phyloP scores from a whole-genome alignment of 2,113 vertebrate species.

The Junco hyemalis region DNA sequence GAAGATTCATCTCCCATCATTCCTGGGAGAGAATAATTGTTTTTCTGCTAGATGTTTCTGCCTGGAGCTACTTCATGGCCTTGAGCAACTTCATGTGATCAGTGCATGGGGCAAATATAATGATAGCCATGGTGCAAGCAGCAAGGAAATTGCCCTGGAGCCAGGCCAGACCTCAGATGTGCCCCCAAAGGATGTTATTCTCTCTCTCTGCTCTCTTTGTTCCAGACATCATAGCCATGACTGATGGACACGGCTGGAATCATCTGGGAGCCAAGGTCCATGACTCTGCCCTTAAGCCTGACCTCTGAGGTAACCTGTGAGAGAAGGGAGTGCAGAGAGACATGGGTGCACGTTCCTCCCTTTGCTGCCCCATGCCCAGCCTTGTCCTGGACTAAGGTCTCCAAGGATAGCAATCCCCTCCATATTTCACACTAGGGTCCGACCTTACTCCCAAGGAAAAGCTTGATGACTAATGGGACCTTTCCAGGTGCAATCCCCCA shows the following conservation, averaged over 20 bases:
- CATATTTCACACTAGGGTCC: not conserved
- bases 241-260: not conserved
- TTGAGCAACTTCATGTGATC: not conserved
- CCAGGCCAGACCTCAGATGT: not conserved
- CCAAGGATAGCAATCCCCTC: not conserved
- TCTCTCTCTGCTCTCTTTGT: not conserved
- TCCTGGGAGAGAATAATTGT: not conserved
- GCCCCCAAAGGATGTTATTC: not conserved
- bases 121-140: not conserved
- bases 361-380: not conserved
- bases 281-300: accelerated
- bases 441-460: not conserved
- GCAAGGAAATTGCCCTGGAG: not conserved
- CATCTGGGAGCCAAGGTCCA: not conserved
- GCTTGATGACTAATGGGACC: not conserved
- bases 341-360: not conserved
- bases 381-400: not conserved
- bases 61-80: not conserved
- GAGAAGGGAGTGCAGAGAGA: not conserved
- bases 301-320: not conserved
- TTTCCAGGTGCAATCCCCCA: not conserved
- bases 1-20: not conserved
- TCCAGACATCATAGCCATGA: accelerated
- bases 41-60: not conserved
- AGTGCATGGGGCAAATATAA: accelerated